These are phyloP conservation scores for Littorina saxatilis DNA, from an alignment of 1,140 invertebrate species.

Conservation along the genomic window DNA sequence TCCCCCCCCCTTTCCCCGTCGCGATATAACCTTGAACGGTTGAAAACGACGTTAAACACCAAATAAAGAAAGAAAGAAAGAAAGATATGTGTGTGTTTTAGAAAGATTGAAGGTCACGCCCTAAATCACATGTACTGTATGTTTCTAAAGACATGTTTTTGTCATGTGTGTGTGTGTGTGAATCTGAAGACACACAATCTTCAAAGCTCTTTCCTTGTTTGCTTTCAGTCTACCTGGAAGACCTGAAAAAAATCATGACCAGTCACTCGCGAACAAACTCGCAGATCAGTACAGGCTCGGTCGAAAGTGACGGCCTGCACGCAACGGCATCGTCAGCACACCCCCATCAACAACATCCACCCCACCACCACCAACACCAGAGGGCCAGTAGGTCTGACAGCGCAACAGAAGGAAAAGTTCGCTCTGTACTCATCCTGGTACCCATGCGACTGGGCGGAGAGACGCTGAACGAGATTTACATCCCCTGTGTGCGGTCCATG, in stretches of 20 bases:
- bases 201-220: background rate
- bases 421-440: slow-evolving; percentile 88
- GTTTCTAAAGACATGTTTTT: no score
- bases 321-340: background rate
- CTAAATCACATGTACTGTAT: no score
- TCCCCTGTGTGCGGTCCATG: slow-evolving; percentile 85
- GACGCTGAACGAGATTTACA: slow-evolving; percentile 89
- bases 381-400: background rate
- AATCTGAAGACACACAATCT: no score
- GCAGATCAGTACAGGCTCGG: background rate
- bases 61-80: no score
- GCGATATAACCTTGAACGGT: no score
- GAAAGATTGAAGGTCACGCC: no score
- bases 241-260: background rate
- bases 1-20: no score
- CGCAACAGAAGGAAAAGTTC: slow-evolving; percentile 77
- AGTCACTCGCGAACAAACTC: background rate
- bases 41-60: no score
- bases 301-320: background rate
- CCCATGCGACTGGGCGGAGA: slow-evolving; percentile 90
- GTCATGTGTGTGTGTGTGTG: no score
- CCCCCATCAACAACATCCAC: background rate
- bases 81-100: no score
- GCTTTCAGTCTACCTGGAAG: slow-evolving; percentile 9
- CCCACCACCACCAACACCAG: background rate